Base-by-base conservation (phyloP, 2,888 invertebrate genomes). In the Ectemnius lituratus region DNA sequence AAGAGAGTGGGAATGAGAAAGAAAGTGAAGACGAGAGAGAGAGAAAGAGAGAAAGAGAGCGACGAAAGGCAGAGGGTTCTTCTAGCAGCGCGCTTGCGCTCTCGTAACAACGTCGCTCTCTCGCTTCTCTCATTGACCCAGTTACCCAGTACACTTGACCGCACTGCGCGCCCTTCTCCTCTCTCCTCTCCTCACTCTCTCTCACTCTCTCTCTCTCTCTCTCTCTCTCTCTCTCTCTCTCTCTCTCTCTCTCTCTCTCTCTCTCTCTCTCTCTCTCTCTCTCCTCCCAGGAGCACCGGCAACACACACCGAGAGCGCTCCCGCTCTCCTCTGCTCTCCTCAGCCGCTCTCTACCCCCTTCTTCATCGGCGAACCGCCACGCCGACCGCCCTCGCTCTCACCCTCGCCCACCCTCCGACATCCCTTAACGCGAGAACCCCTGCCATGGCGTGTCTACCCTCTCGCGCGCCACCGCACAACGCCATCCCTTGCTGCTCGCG, bases 131-230 rank as follows among this genome's bases (percentile, higher is more conserved):
- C 90, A 89, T 90, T 90, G 90, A 90, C 90, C 90, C 83, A 90
- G 88, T 90, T 90, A 90, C 90, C 90, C 88, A 89, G 88, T 90
- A 89, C 90, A 90, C 90, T 90, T 90, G 90, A 90, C 90, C 90
- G 90, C 87, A 88, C 88, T 87, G 84, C 81, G 81, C 81, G 77
- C 82, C 79, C 81, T 83, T 80, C 79, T 78, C 74, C 81, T 64
- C 63, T 79, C 63, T 47, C 63, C 66, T 71, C 62, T 77, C 73
- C 83, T 71, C 76, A 69, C 66, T 71, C 76, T 76, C 52, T 52
- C 52, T 52, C 14, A 0, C 37, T 37, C 37, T 37, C 75, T 70
- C 77, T 65, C 18, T 73, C 74, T 78, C 75, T 64, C 73, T 69
- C 70, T 60, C 62, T 66, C 67, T 63, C 70, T n/a, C 81, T 64